Evolutionary conservation across 2,888 invertebrate genomes (phyloP), one percentile per base, ranked within the genome.

Genomic region (Diarsia dahlii): DNA sequence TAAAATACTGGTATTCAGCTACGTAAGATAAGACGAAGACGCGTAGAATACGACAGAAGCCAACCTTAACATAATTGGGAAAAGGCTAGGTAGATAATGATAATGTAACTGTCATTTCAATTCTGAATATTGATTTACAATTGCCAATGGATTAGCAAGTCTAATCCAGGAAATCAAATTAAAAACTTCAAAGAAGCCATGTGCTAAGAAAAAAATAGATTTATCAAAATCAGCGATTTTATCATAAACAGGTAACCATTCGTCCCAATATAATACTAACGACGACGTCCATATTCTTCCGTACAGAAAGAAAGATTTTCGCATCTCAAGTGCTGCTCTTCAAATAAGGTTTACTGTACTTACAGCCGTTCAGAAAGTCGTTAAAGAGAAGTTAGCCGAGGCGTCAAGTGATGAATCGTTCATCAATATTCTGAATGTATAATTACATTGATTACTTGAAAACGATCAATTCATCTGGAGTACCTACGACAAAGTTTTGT

Each of bases 401-500:
- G 76, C 78, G 62, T 68, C 82, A 58, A 74, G 76, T 78, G 80
- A 69, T 66, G 74, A 76, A 54, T 75, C 74, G 73, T 73, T 88
- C 89, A 89, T 89, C 87, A 87, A 89, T 89, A 89, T 89, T 88
- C 89, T 87, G 85, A 84, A 75, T 76, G 80, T 81, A 85, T 89
- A 87, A 89, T 88, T 84, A 87, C 83, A 60, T 72, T 76, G 73
- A 78, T 69, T 60, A 76, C 76, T 81, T 65, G 68, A 66, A 76
- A 86, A 66, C 78, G 63, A 82, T 78, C 78, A 66, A 78, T 81
- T 82, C 60, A 82, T 76, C 58, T 18, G 28, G 34, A 80, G 28
- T 48, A 45, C n/a, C n/a, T n/a, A n/a, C 15, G 58, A 2, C 8
- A 2, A 71, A 80, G 64, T 76, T 81, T 56, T 63, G 67, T 63